Evolutionary conservation across 2,113 vertebrate genomes (phyloP), one percentile per base, ranked within the genome.

Genomic region (Plectropomus leopardus): DNA sequence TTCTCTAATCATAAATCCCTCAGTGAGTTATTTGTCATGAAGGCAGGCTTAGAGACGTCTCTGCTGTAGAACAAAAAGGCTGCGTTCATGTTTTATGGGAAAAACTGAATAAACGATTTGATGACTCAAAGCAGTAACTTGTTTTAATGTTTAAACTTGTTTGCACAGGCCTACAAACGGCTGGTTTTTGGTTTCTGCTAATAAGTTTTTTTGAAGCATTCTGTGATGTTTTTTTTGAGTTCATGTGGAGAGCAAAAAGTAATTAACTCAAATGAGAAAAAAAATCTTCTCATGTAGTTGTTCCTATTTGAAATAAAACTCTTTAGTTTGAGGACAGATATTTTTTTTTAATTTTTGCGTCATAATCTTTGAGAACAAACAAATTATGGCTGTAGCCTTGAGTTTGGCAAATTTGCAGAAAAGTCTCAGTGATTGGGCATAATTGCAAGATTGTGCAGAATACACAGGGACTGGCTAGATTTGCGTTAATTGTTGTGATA

Each of bases 121-220:
- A 82, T 82, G 79, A 71, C 59, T 82, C 58, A 73, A 44, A 54
- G 34, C 44, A 54, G 15, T 54, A 9, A 30, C 10, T 67, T 72
- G 57, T 73, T 78, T 76, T 48, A 76, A n/a, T 15, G 23, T 63
- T 53, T 73, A 55, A 69, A 72, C 72, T 55, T 80, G 64, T 75
- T 82, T 71, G 66, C 40, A 28, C 65, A 50, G 23, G n/a, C 34
- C 45, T 74, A 16, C 63, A 45, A 67, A 16, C 30, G 2, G 23
- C 26, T 19, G 4, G 10, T 40, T 34, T 66, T 34, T 32, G 40
- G 32, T 66, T 67, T 15, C 21, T 36, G 36, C 10, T 28, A 24
- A 51, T 70, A 53, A 40, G 15, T 16, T 7, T 57, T n/a, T 55
- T 28, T 32, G 19, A 42, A 54, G 5, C 50, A 13, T 26, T 70